Evolutionary conservation across 2,113 vertebrate species (phyloP).

Genomic region (Oryzias celebensis): DNA sequence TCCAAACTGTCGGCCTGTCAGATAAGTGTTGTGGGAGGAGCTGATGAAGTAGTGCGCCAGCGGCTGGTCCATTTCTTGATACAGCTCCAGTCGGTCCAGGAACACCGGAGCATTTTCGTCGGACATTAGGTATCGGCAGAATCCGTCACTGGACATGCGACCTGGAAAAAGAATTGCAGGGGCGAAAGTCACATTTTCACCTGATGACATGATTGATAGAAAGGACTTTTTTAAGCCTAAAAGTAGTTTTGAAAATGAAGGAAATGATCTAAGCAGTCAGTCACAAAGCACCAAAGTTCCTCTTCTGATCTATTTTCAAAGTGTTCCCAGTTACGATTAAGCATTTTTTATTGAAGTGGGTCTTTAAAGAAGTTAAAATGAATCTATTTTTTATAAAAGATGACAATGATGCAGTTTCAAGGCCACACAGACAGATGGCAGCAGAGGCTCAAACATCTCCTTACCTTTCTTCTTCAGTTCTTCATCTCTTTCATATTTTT

Average conservation of each 20-base stretch:
- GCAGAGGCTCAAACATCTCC: conserved; percentile 27
- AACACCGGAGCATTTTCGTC: conserved; percentile 98
- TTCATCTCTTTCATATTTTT: conserved; percentile 91
- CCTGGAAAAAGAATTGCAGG: conserved; percentile 68
- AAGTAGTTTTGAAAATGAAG: too few species aligned
- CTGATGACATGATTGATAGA: too few species aligned
- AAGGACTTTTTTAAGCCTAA: too few species aligned
- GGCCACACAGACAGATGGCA: conserved; percentile 53
- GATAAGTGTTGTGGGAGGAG: conserved; percentile 97
- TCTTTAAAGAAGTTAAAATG: too few species aligned
- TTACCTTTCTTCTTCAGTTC: conserved; percentile 93
- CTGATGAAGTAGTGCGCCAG: conserved; percentile 98
- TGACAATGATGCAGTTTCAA: conserved; percentile 15
- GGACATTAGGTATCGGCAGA: conserved; percentile 98
- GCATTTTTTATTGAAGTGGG: too few species aligned
- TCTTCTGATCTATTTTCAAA: too few species aligned
- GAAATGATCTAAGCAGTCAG: too few species aligned
- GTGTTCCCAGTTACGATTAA: too few species aligned
- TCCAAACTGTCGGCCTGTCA: conserved; percentile 95
- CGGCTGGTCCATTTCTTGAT: conserved; percentile 98
- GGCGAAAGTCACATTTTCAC: too few species aligned
- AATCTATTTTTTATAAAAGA: too few species aligned
- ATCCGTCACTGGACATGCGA: conserved; percentile 94
- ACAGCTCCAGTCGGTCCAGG: conserved; percentile 92
- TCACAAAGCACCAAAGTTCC: too few species aligned